These are phyloP conservation scores for Galerucella nymphaeae DNA, from an alignment of 2,888 invertebrate species.

Conservation along the genomic window DNA sequence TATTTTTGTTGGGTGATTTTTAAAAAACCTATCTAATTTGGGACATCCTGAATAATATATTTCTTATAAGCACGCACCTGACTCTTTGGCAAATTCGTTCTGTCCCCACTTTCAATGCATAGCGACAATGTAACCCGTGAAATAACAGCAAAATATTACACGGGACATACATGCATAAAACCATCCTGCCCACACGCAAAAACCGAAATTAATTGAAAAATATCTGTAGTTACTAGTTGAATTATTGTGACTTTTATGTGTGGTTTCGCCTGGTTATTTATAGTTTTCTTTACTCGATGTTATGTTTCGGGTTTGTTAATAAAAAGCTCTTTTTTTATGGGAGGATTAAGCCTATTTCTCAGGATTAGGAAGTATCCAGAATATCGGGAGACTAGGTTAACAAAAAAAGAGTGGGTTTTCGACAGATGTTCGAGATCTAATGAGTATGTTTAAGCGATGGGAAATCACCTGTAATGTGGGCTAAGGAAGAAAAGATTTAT, in stretches of 20 bases:
- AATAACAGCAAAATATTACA: not conserved
- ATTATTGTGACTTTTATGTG: slow-evolving; percentile 30
- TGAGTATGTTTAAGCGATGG: slow-evolving; percentile 14
- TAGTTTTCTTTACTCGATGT: slow-evolving; percentile 24
- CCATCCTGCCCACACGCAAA: slow-evolving; percentile 22
- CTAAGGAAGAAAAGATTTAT: slow-evolving; percentile 1
- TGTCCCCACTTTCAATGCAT: not conserved
- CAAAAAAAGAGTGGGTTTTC: slow-evolving; percentile 21
- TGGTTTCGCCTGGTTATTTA: slow-evolving; percentile 19
- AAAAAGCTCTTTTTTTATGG: slow-evolving; percentile 34
- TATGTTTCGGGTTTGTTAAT: slow-evolving; percentile 21
- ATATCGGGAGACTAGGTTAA: slow-evolving; percentile 24
- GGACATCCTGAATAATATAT: not conserved
- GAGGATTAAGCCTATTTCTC: slow-evolving; percentile 28
- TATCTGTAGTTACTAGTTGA: slow-evolving; percentile 34
- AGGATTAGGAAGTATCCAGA: slow-evolving; percentile 29
- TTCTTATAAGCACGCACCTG: not conserved
- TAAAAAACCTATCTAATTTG: no score
- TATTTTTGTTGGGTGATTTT: no score
- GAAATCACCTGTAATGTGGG: slow-evolving; percentile 8
- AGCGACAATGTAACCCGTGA: not conserved
- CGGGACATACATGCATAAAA: not conserved
- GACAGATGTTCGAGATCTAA: slow-evolving; percentile 27
- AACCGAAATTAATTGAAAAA: slow-evolving; percentile 31
- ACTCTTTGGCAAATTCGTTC: not conserved